These are phyloP conservation scores for Esperia sulphurella DNA, from an alignment of 2,888 invertebrate genomes.

Conservation along the genomic window DNA sequence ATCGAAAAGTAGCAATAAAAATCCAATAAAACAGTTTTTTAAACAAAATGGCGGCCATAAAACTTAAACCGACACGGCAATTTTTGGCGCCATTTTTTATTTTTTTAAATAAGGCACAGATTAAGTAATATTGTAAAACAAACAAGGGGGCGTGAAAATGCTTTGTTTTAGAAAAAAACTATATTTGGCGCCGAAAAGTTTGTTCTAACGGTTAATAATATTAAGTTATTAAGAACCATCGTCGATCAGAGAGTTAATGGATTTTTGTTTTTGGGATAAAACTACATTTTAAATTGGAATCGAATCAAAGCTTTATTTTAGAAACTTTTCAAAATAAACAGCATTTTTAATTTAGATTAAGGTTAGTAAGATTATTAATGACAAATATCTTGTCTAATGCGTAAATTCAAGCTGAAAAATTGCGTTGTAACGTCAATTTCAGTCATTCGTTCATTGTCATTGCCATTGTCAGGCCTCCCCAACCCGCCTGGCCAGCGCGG, in stretches of 20 bases:
- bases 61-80: constrained; percentile 33
- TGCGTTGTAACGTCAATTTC: no score
- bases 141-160: constrained; percentile 62
- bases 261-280: background rate
- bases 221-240: constrained; percentile 15
- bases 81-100: constrained; percentile 40
- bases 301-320: no score
- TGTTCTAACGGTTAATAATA: constrained; percentile 13
- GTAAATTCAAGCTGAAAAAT: no score
- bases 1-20: constrained; percentile 18
- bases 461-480: no score
- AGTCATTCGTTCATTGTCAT: no score
- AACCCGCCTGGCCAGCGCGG: no score
- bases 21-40: constrained; percentile 10
- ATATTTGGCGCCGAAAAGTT: constrained; percentile 18
- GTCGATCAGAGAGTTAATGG: constrained; percentile 9
- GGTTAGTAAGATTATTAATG: no score
- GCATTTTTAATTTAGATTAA: no score
- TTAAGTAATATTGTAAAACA: constrained; percentile 69
- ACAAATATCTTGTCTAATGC: no score
- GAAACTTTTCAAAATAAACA: no score
- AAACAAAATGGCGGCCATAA: constrained; percentile 30
- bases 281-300: background rate
- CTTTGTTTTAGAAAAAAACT: constrained; percentile 16
- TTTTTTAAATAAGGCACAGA: constrained; percentile 34